These are phyloP conservation scores for Uromys caudimaculatus DNA, from an alignment of 2,797 vertebrate genomes.

Conservation along the genomic window DNA sequence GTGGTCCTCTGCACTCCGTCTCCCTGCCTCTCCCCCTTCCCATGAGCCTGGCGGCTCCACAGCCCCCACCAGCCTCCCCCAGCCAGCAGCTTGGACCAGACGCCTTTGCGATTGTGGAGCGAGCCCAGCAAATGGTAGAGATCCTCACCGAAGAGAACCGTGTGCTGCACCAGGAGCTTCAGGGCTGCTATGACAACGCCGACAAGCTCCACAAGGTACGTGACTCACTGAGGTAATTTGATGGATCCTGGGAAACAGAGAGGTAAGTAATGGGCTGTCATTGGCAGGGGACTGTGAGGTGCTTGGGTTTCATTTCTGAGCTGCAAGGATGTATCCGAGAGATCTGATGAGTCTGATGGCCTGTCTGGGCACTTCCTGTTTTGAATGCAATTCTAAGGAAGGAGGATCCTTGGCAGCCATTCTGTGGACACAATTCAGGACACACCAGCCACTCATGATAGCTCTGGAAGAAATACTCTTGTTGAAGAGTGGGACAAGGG, in stretches of 20 bases:
- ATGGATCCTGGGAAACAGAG: not conserved
- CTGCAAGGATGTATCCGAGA: not conserved
- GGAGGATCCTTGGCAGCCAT: slow-evolving; percentile 38
- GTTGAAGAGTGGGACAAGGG: not conserved
- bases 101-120: slow-evolving; percentile 90
- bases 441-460: not conserved
- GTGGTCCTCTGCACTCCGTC: slow-evolving; percentile 83
- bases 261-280: not conserved
- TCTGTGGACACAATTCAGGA: not conserved
- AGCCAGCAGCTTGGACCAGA: slow-evolving; percentile 88
- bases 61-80: slow-evolving; percentile 49
- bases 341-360: not conserved
- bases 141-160: slow-evolving; percentile 92
- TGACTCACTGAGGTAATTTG: slow-evolving; percentile 83
- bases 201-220: slow-evolving; percentile 92
- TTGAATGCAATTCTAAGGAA: slow-evolving; percentile 49
- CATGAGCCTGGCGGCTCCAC: slow-evolving; percentile 70
- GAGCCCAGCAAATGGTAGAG: slow-evolving; percentile 93
- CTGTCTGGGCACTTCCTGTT: slow-evolving; percentile 44
- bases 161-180: slow-evolving; percentile 90
- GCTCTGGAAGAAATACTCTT: slow-evolving; percentile 7
- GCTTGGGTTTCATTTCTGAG: not conserved
- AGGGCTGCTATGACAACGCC: slow-evolving; percentile 90
- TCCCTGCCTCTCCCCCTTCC: slow-evolving; percentile 82
- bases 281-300: not conserved